These are phyloP conservation scores for Leptobrachium ailaonicum DNA, from an alignment of 2,113 vertebrate species.

Conservation along the genomic window DNA sequence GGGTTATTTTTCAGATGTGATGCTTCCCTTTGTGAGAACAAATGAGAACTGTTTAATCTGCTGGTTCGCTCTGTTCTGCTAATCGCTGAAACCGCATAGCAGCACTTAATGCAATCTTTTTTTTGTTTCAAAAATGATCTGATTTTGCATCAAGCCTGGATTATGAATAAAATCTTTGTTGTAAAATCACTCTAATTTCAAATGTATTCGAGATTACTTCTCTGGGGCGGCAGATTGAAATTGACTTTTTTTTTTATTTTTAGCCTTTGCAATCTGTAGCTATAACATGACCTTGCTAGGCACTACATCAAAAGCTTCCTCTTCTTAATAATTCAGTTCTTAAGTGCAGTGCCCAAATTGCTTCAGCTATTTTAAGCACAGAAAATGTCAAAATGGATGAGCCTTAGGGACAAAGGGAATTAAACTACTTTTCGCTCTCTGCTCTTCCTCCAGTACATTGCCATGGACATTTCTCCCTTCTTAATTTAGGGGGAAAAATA, in stretches of 20 bases:
- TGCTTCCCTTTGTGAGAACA: neutral
- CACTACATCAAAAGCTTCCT: slow-evolving; percentile 40
- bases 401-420: slow-evolving; percentile 36
- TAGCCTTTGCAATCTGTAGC: slow-evolving; percentile 20
- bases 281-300: slow-evolving; percentile 33
- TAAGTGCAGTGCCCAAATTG: slow-evolving; percentile 48
- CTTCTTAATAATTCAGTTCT: slow-evolving; percentile 50
- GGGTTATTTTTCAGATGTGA: neutral
- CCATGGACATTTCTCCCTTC: neutral
- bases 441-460: no score
- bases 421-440: slow-evolving; percentile 6
- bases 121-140: slow-evolving; percentile 1
- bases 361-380: slow-evolving; percentile 47
- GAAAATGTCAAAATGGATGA: slow-evolving; percentile 45
- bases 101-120: neutral
- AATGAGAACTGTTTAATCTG: neutral
- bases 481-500: neutral
- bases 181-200: neutral
- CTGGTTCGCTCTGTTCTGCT: neutral
- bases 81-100: no score
- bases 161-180: slow-evolving; percentile 6
- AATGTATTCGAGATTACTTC: slow-evolving; percentile 22
- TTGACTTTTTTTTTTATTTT: slow-evolving; percentile 42
- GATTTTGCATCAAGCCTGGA: neutral
- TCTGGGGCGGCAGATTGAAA: slow-evolving; percentile 20